These are phyloP conservation scores for Osmoderma eremita DNA, from an alignment of 2,888 invertebrate species.

Conservation along the genomic window DNA sequence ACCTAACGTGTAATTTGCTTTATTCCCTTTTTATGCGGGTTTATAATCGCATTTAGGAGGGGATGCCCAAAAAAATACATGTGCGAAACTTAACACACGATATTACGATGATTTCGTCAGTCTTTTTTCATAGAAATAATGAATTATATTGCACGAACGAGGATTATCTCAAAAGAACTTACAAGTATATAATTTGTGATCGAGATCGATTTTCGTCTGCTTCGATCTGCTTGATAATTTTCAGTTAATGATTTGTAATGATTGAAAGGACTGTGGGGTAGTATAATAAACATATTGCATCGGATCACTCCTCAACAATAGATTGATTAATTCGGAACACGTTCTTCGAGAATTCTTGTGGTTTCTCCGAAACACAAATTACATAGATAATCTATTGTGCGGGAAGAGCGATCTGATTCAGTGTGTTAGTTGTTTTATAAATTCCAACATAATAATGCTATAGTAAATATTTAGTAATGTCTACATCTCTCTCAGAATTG, in stretches of 20 bases:
- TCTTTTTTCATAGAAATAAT: neutral
- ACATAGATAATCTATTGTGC: too few species aligned
- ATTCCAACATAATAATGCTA: too few species aligned
- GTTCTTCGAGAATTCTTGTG: too few species aligned
- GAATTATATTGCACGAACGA: constrained; percentile 21
- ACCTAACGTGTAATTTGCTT: neutral
- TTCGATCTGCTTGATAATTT: constrained; percentile 14
- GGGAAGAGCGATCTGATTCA: too few species aligned
- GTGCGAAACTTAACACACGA: constrained; percentile 11
- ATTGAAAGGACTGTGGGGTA: too few species aligned
- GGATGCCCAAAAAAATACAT: neutral
- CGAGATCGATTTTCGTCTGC: neutral
- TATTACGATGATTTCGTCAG: constrained; percentile 15
- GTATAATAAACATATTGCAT: too few species aligned
- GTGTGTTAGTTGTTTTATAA: too few species aligned
- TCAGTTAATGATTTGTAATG: neutral
- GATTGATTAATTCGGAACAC: too few species aligned
- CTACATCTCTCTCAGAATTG: too few species aligned
- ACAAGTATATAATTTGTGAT: neutral
- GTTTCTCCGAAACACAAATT: too few species aligned
- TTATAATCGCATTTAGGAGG: neutral
- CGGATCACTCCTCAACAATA: too few species aligned
- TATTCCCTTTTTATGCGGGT: neutral
- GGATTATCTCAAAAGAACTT: constrained; percentile 2
- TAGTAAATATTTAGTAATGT: too few species aligned